A percentile compares a stretch with the other conserved stretches of the same genome.
phyloP scores from a whole-genome alignment of 2,888 invertebrate genomes.

The Conus canariensis region DNA sequence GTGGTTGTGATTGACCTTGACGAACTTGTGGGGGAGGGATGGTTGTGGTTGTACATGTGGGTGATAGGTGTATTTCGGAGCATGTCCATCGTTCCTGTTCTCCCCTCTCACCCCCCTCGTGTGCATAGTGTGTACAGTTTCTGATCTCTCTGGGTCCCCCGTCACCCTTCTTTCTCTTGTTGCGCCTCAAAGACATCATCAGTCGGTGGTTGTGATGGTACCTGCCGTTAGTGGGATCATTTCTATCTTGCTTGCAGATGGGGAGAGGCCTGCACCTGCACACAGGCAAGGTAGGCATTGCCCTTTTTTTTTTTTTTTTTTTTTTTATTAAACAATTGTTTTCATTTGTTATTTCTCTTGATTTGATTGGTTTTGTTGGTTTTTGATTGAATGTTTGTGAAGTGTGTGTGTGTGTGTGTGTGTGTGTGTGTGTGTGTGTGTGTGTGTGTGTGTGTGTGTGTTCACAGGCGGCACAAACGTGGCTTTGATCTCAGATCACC shows the following conservation, averaged over 20 bases:
- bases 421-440: no score
- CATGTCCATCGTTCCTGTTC: neutral
- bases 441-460: no score
- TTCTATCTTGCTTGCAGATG: slow-evolving; percentile 66
- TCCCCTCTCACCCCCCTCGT: neutral
- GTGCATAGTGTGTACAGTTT: neutral
- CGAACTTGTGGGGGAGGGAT: neutral
- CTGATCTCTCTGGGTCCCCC: neutral
- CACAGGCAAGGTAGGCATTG: slow-evolving; percentile 76
- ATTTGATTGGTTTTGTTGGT: neutral
- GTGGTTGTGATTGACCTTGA: neutral
- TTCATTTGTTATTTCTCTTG: neutral
- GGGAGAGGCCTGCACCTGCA: slow-evolving; percentile 75
- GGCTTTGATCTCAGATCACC: no score
- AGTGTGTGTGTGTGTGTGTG: no score
- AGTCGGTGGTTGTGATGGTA: slow-evolving; percentile 28
- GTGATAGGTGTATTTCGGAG: neutral
- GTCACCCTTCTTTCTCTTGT: neutral
- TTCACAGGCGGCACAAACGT: no score
- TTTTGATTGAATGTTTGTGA: neutral
- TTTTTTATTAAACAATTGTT: neutral
- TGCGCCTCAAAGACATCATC: slow-evolving; percentile 43
- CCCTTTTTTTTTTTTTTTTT: neutral
- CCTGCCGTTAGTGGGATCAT: slow-evolving; percentile 31
- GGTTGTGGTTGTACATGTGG: neutral